Base-by-base conservation (phyloP, 92 coral and sea anemone species). In the Parazoanthus swiftii region DNA sequence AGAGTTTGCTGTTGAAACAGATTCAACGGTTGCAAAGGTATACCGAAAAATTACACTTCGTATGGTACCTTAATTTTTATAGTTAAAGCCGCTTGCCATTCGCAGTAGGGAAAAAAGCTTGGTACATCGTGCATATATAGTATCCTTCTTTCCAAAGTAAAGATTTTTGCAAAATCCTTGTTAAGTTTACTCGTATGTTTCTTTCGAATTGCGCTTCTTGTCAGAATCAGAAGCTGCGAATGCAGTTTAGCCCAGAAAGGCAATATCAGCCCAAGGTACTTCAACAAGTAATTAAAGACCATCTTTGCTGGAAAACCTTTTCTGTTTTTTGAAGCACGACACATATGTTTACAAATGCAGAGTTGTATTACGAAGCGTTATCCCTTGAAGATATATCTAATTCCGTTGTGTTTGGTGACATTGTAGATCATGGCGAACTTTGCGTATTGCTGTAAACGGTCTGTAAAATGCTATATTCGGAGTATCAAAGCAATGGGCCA, bases 21-120 rank as follows among this genome's bases (percentile, higher is more conserved):
- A 94, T 85, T 76, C 95, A 39, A 46, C 95, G 1, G 86, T 77
- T 50, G 92, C 93, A 72, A 94, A 94, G 98, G 98, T 94, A 86
- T 7, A 25, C 67, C 65, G 20, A 21, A 13, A 38, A 44, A 14
- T 29, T 26, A 36, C 38, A 11, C 51, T 77, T 43, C 2, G 14
- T 77, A 21, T 33, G 15, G 15, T 71, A 71, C 37, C 36, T 25
- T 8, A 4, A 56, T 1, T 56, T 56, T 4, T 56, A 21, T 56
- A 16, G 65, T 11, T 14, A 56, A 16, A 33, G 50, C 50, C 50
- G 75, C 37, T 71, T 25, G 35, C 75, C 37, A 6, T 25, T 71
- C 26, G 65, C 16, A 56, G 65, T 56, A 16, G 65, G 21, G 65
- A 56, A 1, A 0, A 56, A 13, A 56, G 6, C 18, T 56, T 56